Evolutionary conservation across 2,797 vertebrate genomes (phyloP).

Genomic region (Sciaenops ocellatus): DNA sequence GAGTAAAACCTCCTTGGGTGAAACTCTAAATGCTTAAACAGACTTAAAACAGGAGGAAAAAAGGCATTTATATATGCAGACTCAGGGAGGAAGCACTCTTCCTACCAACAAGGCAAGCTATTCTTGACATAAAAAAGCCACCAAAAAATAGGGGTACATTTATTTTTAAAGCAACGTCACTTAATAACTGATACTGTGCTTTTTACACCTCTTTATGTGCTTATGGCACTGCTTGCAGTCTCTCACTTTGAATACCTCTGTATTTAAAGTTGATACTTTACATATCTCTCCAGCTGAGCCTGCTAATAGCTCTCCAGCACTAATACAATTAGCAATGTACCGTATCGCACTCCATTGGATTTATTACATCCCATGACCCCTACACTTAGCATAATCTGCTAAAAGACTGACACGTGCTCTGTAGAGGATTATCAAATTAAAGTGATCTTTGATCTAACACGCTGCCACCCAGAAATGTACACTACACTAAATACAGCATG

Average conservation of each 20-base stretch:
- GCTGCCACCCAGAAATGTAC: slow-evolving; percentile 24
- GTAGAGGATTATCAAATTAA: slow-evolving; percentile 68
- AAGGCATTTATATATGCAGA: neutral
- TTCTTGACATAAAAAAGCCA: neutral
- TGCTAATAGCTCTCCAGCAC: slow-evolving; percentile 22
- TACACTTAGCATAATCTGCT: slow-evolving; percentile 53
- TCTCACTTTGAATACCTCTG: slow-evolving; percentile 30
- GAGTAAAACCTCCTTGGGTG: neutral
- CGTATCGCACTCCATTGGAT: slow-evolving; percentile 44
- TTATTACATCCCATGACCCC: slow-evolving; percentile 45
- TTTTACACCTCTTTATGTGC: slow-evolving; percentile 36
- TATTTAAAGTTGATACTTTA: slow-evolving; percentile 44
- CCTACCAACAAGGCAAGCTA: neutral
- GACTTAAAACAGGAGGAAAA: slow-evolving; percentile 1
- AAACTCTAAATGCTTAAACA: neutral
- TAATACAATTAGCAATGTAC: slow-evolving; percentile 35
- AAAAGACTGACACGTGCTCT: slow-evolving; percentile 55
- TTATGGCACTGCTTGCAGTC: slow-evolving; percentile 23
- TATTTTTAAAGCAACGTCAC: neutral
- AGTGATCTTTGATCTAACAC: slow-evolving; percentile 58
- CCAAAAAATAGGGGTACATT: neutral
- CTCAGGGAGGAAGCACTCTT: neutral
- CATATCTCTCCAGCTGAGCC: slow-evolving; percentile 15
- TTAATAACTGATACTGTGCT: slow-evolving; percentile 5
- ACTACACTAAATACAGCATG: slow-evolving; percentile 12